These are phyloP conservation scores for Acrocephalus kingi DNA, from an alignment of 2,113 vertebrate genomes.

Conservation along the genomic window DNA sequence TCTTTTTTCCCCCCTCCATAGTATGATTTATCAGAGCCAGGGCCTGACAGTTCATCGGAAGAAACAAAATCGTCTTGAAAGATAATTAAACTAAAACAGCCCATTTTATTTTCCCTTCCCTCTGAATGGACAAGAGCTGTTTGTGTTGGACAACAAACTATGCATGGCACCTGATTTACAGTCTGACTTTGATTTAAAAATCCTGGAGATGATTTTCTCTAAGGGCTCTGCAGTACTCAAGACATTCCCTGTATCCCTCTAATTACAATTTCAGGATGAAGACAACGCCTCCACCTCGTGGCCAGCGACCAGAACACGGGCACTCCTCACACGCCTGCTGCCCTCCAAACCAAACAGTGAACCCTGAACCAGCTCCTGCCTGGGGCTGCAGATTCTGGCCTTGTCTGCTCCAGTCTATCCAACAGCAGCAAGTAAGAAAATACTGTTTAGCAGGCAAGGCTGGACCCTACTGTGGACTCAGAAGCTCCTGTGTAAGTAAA, in stretches of 20 bases:
- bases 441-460: not conserved
- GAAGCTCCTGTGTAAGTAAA: not conserved
- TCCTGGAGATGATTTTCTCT: not conserved
- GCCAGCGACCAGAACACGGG: not conserved
- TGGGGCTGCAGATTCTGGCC: not conserved
- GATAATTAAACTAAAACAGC: not conserved
- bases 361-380: not conserved
- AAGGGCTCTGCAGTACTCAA: not conserved
- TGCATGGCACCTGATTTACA: rapidly evolving
- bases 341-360: rapidly evolving
- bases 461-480: not conserved
- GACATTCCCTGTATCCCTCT: not conserved
- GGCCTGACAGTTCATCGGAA: not conserved
- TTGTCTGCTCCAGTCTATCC: not conserved
- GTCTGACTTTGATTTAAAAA: not conserved
- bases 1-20: not conserved
- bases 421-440: not conserved
- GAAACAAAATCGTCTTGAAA: not conserved
- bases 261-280: not conserved
- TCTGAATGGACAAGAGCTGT: not conserved
- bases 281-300: conserved; percentile 62
- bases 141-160: not conserved
- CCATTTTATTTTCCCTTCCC: not conserved
- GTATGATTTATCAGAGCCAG: not conserved
- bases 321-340: not conserved